These are phyloP conservation scores for Morpho deidamia DNA, from an alignment of 2,888 invertebrate species.

Conservation along the genomic window DNA sequence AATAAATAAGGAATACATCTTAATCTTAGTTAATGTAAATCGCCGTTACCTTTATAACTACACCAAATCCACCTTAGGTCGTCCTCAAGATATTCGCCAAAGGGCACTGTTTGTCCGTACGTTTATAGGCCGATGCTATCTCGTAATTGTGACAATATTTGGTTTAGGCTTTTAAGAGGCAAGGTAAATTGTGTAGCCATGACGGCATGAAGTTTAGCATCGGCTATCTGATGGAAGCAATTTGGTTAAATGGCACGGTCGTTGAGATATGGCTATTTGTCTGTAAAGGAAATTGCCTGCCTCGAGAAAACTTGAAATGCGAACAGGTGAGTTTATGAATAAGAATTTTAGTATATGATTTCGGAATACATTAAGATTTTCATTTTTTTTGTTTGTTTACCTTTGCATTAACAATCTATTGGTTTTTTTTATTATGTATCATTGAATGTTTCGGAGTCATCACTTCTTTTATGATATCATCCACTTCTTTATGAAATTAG, in stretches of 20 bases:
- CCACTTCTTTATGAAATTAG: too few relatives aligned
- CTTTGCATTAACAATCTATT: too few relatives aligned
- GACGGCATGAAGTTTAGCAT: slow-evolving; percentile 51
- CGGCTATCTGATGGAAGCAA: slow-evolving; percentile 33
- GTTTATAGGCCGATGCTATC: slow-evolving; percentile 73
- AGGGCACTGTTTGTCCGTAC: slow-evolving; percentile 58
- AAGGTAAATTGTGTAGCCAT: slow-evolving; percentile 41
- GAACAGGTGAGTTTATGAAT: background rate
- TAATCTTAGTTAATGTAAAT: slow-evolving; percentile 10
- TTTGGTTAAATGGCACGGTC: slow-evolving; percentile 23
- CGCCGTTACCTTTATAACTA: slow-evolving; percentile 35
- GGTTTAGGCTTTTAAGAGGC: slow-evolving; percentile 59
- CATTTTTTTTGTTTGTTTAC: too few relatives aligned
- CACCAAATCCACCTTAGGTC: slow-evolving; percentile 34
- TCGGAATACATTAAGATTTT: background rate
- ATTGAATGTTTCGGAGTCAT: too few relatives aligned
- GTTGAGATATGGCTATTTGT: slow-evolving; percentile 11
- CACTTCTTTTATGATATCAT: too few relatives aligned
- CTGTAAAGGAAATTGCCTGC: slow-evolving; percentile 8
- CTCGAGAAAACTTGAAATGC: slow-evolving; percentile 4
- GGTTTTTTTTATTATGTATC: too few relatives aligned
- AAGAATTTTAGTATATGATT: background rate
- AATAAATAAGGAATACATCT: too few relatives aligned
- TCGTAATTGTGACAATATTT: slow-evolving; percentile 76
- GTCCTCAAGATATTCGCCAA: slow-evolving; percentile 60